These are phyloP conservation scores for Mormyrops boulengeri DNA, from an alignment of 2,797 vertebrate species.

Conservation along the genomic window DNA sequence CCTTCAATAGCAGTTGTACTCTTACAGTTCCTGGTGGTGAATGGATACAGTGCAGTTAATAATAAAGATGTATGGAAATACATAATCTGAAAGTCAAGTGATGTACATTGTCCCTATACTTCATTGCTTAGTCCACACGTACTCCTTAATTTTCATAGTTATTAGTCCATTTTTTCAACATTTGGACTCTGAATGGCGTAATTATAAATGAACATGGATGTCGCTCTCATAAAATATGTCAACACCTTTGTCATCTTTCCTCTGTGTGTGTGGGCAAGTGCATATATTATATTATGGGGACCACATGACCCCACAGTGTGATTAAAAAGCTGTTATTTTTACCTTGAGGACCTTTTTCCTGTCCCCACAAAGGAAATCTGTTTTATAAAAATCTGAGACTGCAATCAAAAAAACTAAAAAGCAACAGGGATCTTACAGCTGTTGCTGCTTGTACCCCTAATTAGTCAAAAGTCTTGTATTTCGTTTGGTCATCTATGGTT, in stretches of 20 bases:
- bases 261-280: not conserved
- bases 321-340: not conserved
- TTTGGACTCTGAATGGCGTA: not conserved
- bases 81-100: not conserved
- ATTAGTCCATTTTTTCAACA: not conserved
- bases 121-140: not conserved
- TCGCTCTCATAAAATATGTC: not conserved
- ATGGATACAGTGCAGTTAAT: not conserved
- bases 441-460: not conserved
- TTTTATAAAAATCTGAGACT: not conserved
- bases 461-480: not conserved
- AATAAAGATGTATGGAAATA: not conserved
- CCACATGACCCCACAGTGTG: not conserved
- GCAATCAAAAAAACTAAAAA: not conserved
- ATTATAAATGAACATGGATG: not conserved
- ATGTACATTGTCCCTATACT: not conserved
- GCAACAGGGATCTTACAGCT: not conserved
- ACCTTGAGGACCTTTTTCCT: not conserved
- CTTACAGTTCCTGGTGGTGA: not conserved
- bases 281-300: not conserved
- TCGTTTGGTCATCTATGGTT: not conserved
- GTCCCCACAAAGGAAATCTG: not conserved
- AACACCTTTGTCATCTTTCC: not conserved
- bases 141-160: not conserved
- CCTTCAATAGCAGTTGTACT: not conserved